Evolutionary conservation across 1,140 invertebrate genomes (phyloP).

Genomic region (Calliopsis andreniformis): DNA sequence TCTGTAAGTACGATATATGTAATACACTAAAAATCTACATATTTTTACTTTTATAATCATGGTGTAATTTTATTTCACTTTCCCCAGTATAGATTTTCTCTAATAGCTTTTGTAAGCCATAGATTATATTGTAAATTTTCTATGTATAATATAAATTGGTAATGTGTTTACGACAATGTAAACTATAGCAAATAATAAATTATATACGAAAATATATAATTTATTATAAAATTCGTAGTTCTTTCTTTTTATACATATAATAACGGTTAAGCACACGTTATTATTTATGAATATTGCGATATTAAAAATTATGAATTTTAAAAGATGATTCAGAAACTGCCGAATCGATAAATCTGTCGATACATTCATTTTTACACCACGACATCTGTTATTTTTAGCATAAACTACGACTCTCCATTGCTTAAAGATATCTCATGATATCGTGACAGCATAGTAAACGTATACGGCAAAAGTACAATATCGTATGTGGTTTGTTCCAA

Average conservation of each 20-base stretch:
- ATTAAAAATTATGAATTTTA: too few relatives aligned
- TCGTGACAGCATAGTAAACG: slow-evolving; percentile 10
- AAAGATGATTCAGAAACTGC: too few relatives aligned
- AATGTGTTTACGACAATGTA: too few relatives aligned
- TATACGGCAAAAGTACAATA: slow-evolving; percentile 3
- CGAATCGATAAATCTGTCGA: too few relatives aligned
- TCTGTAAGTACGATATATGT: slow-evolving; percentile 67
- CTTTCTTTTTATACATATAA: background rate
- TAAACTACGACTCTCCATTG: background rate
- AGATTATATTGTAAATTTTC: background rate
- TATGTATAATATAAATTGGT: background rate
- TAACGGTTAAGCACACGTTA: too few relatives aligned
- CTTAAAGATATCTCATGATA: background rate
- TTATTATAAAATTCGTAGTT: background rate
- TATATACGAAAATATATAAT: background rate
- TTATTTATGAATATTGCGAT: too few relatives aligned
- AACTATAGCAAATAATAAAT: background rate
- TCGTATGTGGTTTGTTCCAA: background rate
- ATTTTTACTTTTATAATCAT: slow-evolving; percentile 73
- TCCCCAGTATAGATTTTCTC: slow-evolving; percentile 7
- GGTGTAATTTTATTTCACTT: slow-evolving; percentile 61
- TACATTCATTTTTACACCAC: too few relatives aligned
- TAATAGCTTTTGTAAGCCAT: background rate
- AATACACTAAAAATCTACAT: slow-evolving; percentile 70
- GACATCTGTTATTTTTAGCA: background rate